Percentiles rank a stretch among this genome's conserved stretches.
Evolutionary conservation across 2,888 invertebrate genomes (phyloP).

Genomic region (Hypolimnas misippus): DNA sequence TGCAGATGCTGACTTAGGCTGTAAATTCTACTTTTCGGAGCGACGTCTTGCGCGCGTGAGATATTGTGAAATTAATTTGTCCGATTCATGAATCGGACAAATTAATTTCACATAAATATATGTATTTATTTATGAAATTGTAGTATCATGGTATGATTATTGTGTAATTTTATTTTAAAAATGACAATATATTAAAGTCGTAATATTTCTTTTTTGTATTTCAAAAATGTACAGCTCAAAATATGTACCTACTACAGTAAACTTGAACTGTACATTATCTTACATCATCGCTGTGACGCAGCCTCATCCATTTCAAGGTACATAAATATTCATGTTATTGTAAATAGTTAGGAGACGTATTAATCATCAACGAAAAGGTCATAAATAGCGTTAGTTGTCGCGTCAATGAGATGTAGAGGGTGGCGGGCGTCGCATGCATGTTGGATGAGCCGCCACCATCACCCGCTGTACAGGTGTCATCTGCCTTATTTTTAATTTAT

Average conservation of each 20-base stretch:
- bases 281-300: too few relatives aligned
- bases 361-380: slow-evolving; percentile 27
- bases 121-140: too few relatives aligned
- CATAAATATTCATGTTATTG: background rate
- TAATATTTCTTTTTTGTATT: too few relatives aligned
- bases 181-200: too few relatives aligned
- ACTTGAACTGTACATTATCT: too few relatives aligned
- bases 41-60: slow-evolving; percentile 7
- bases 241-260: too few relatives aligned
- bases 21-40: slow-evolving; percentile 33
- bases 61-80: slow-evolving; percentile 9
- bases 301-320: too few relatives aligned
- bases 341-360: background rate
- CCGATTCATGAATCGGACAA: background rate
- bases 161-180: too few relatives aligned
- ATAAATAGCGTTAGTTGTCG: slow-evolving; percentile 17
- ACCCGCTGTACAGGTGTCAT: slow-evolving; percentile 62
- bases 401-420: slow-evolving; percentile 58
- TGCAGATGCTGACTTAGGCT: slow-evolving; percentile 51
- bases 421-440: slow-evolving; percentile 63
- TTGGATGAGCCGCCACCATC: slow-evolving; percentile 60
- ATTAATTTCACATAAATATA: too few relatives aligned
- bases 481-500: slow-evolving; percentile 65
- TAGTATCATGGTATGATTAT: too few relatives aligned
- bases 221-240: too few relatives aligned